Evolutionary conservation across 2,797 vertebrate genomes (phyloP).

Genomic region (Sylvilagus floridanus): DNA sequence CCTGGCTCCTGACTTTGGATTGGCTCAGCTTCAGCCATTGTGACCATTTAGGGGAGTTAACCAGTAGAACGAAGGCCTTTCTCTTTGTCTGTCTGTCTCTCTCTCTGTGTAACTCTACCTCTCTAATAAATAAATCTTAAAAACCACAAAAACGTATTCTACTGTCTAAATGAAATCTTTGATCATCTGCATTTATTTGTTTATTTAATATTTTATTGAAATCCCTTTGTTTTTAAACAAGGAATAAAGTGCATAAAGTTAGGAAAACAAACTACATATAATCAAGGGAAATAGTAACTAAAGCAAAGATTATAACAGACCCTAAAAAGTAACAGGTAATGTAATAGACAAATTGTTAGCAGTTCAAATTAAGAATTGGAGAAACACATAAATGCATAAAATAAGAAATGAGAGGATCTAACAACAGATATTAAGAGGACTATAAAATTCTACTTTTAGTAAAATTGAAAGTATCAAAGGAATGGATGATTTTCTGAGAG

Average conservation of each 20-base stretch:
- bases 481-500: slow-evolving; percentile 39
- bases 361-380: slow-evolving; percentile 18
- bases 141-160: no score
- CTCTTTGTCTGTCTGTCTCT: no score
- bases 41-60: no score
- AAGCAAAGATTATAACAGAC: slow-evolving; percentile 3
- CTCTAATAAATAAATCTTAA: no score
- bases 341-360: not conserved
- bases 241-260: not conserved
- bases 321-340: not conserved
- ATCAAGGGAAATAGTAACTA: not conserved
- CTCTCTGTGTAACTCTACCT: no score
- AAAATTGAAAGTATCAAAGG: slow-evolving; percentile 14
- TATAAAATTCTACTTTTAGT: not conserved
- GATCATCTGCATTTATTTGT: no score
- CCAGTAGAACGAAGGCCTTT: no score
- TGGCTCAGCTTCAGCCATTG: no score
- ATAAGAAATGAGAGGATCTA: not conserved
- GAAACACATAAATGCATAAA: not conserved
- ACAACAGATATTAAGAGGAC: not conserved
- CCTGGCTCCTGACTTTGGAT: no score
- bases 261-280: slow-evolving; percentile 8
- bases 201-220: no score
- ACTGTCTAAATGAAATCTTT: no score
- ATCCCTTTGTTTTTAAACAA: slow-evolving; percentile 8